These are phyloP conservation scores for Halichoeres trimaculatus DNA, from an alignment of 2,113 vertebrate species.

Conservation along the genomic window DNA sequence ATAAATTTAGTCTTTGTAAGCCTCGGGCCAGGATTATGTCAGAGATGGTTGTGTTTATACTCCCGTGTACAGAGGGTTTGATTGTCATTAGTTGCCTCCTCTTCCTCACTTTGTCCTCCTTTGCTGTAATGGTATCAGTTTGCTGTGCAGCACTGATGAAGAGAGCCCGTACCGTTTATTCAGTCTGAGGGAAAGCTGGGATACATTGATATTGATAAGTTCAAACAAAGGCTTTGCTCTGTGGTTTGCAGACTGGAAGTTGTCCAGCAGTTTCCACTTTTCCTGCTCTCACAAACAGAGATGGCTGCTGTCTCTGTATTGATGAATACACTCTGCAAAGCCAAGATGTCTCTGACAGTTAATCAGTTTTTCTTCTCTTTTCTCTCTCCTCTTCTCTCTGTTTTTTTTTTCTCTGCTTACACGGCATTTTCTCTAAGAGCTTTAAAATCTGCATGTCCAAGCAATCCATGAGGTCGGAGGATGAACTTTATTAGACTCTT, in stretches of 20 bases:
- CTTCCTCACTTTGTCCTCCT: conserved; percentile 29
- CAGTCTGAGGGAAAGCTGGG: conserved; percentile 54
- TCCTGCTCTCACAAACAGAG: conserved; percentile 45
- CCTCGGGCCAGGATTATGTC: conserved; percentile 44
- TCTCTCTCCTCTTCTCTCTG: conserved; percentile 37
- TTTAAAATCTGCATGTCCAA: conserved; percentile 3
- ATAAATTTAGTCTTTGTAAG: conserved; percentile 42
- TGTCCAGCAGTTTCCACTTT: conserved; percentile 57
- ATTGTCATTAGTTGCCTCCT: conserved; percentile 45
- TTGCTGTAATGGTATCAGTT: conserved; percentile 52
- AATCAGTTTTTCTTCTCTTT: conserved; percentile 53
- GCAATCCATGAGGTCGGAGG: background rate
- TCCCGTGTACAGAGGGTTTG: conserved; percentile 24
- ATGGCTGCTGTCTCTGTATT: conserved; percentile 45
- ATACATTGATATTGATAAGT: conserved; percentile 69
- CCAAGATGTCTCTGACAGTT: conserved; percentile 57
- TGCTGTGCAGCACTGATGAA: conserved; percentile 60
- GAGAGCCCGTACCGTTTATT: conserved; percentile 60
- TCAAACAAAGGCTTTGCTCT: conserved; percentile 67
- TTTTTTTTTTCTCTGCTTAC: conserved; percentile 7
- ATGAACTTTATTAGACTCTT: background rate
- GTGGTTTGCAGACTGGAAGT: conserved; percentile 64
- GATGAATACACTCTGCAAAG: conserved; percentile 59
- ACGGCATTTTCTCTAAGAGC: background rate
- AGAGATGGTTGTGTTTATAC: conserved; percentile 1